Evolutionary conservation across 2,113 vertebrate species (phyloP), one percentile per base, ranked within the genome.

Genomic region (Percina caprodes): DNA sequence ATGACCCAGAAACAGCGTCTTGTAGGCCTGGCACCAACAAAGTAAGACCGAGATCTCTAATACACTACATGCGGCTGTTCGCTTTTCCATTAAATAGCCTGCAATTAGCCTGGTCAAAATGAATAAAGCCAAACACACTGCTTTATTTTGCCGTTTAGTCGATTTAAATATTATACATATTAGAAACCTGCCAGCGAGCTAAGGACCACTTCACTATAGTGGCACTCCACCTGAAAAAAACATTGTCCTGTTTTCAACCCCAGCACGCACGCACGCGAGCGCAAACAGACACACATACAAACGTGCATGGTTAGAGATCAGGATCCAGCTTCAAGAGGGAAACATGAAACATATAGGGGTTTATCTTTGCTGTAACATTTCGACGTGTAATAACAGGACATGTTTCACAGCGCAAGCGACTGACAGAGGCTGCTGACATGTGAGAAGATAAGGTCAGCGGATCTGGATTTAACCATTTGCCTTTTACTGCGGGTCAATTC

Each of bases 401-500:
- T 23, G 21, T 35, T 66, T 35, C 23, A 42, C 5, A 18, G n/a
- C 19, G 3, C 14, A 10, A 49, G 49, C 16, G 30, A 19, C 1
- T 59, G 13, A 49, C 39, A 69, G 55, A 24, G 39, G 72, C 15
- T 51, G 72, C 15, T 51, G 42, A 67, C 45, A 26, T 12, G 35
- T 55, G 61, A 52, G 69, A 30, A 65, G 62, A 56, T 71, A 83
- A 80, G 68, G 76, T 84, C 80, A 80, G 67, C 48, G 56, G 6
- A 78, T 67, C 58, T 55, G 54, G 70, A 83, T 82, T 84, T 52
- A 74, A 68, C 86, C 88, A 89, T 66, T 55, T 83, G 86, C 23
- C 68, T 93, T 96, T 96, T 95, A 95, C 94, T 94, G 85, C 79
- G 91, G 94, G 93, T 93, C 95, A 95, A 91, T 86, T 95, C 93